A percentile compares a stretch with the other conserved stretches of the same genome.
These are phyloP conservation scores for Cyrtorhinus lividipennis DNA, from an alignment of 1,140 invertebrate species.

Conservation along the genomic window DNA sequence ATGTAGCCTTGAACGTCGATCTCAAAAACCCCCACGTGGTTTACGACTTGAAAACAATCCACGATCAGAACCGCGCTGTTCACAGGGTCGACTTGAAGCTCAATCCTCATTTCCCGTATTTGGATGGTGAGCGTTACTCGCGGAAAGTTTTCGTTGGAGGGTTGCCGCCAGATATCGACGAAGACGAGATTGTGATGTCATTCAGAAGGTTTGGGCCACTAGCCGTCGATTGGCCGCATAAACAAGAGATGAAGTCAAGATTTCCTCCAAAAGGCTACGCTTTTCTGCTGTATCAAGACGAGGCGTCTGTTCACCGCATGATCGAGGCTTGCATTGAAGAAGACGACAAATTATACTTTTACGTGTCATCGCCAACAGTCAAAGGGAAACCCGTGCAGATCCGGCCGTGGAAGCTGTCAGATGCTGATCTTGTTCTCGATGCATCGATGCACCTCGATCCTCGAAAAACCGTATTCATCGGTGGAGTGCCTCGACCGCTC, in stretches of 20 bases:
- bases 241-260: conserved; percentile 97
- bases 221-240: conserved; percentile 98
- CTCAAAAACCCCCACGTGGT: no score
- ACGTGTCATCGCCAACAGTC: conserved; percentile 95
- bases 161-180: conserved; percentile 94
- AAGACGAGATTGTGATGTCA: conserved; percentile 97
- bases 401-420: conserved; percentile 90
- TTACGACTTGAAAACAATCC: no score
- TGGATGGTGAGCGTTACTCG: conserved; percentile 72
- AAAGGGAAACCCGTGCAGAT: conserved; percentile 99
- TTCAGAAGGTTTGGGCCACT: conserved; percentile 92
- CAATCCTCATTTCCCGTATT: neutral
- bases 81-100: no score
- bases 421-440: conserved; percentile 98
- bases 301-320: conserved; percentile 89
- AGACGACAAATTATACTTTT: conserved; percentile 94
- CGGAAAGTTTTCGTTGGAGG: conserved; percentile 98
- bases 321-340: conserved; percentile 97
- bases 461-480: conserved; percentile 97
- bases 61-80: no score
- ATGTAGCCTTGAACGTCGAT: no score
- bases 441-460: conserved; percentile 94
- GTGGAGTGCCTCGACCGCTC: conserved; percentile 79
- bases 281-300: conserved; percentile 85
- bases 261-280: conserved; percentile 97